Evolutionary conservation across 2,797 vertebrate genomes (phyloP).

Genomic region (Anolis apletophallus): DNA sequence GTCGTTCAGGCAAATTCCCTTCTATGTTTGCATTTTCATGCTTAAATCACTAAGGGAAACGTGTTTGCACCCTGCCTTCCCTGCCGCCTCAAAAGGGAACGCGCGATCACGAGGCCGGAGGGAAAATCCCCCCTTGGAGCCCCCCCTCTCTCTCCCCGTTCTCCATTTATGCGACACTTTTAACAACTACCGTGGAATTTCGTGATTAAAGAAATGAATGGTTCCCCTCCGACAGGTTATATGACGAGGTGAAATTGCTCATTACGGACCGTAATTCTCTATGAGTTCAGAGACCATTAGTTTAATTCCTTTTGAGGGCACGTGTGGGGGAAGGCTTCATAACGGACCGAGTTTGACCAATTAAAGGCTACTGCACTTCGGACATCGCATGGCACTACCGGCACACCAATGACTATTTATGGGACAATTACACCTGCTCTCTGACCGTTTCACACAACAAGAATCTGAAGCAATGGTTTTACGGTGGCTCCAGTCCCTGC

Average conservation of each 20-base stretch:
- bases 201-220: conserved; percentile 60
- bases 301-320: conserved; percentile 51
- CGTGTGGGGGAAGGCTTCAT: background rate
- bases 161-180: conserved; percentile 57
- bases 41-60: conserved; percentile 11
- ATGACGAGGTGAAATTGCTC: conserved; percentile 60
- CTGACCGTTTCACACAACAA: conserved; percentile 39
- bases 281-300: conserved; percentile 57
- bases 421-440: conserved; percentile 17
- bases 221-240: conserved; percentile 63
- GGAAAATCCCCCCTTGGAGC: conserved; percentile 54
- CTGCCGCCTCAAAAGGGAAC: conserved; percentile 58
- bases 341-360: conserved; percentile 15
- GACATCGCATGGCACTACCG: conserved; percentile 28
- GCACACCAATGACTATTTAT: conserved; percentile 7
- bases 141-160: background rate
- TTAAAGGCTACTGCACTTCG: conserved; percentile 38
- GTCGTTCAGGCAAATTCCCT: conserved; percentile 50
- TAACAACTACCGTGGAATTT: conserved; percentile 64
- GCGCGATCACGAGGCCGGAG: conserved; percentile 36
- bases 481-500: background rate
- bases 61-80: conserved; percentile 56
- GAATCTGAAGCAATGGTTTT: conserved; percentile 4
- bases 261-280: conserved; percentile 61
- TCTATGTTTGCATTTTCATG: conserved; percentile 59